phyloP scores from a whole-genome alignment of 2,797 vertebrate species.

The Scyliorhinus canicula region DNA sequence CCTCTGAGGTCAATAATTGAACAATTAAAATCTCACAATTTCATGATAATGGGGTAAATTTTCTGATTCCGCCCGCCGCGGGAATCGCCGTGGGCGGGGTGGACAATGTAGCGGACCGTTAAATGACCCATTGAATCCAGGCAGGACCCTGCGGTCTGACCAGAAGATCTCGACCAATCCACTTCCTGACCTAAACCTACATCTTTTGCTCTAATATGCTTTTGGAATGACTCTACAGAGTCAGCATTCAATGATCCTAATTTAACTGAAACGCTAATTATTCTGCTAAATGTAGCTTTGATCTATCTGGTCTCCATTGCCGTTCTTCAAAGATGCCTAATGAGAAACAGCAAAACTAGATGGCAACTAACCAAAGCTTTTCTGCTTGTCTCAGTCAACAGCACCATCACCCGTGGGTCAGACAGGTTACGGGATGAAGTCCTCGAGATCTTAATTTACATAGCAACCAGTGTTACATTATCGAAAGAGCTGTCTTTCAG shows the following conservation, averaged over 20 bases:
- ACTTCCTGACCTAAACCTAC: neutral
- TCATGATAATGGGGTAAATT: too few relatives aligned
- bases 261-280: neutral
- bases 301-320: neutral
- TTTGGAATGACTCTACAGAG: neutral
- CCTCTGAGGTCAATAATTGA: neutral
- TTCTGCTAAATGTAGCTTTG: neutral
- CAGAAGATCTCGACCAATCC: too few relatives aligned
- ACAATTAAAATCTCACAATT: neutral
- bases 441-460: neutral
- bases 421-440: neutral
- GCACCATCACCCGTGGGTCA: neutral
- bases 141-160: too few relatives aligned
- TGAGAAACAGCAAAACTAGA: neutral
- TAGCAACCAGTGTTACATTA: neutral
- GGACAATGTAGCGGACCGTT: too few relatives aligned
- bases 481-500: neutral
- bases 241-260: neutral
- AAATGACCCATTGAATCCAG: too few relatives aligned
- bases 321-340: neutral
- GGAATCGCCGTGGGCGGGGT: too few relatives aligned
- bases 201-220: neutral
- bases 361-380: neutral
- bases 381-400: neutral
- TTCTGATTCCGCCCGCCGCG: too few relatives aligned